Base-by-base conservation (phyloP, 2,797 vertebrate species). In the Gymnocypris eckloni region DNA sequence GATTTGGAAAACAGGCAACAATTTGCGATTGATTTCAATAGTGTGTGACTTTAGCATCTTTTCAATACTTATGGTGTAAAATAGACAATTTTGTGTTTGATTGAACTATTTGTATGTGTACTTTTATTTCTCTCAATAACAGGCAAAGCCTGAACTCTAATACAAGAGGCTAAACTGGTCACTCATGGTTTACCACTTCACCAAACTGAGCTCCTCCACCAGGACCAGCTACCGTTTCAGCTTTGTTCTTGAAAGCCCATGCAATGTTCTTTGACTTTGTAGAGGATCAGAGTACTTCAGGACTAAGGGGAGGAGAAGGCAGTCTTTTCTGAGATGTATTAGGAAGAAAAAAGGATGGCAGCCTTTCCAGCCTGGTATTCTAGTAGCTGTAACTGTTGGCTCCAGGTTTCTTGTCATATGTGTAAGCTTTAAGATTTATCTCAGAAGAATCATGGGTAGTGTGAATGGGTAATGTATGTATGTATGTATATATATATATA, bases 221-320 rank as follows among this genome's bases (percentile, higher is more conserved):
- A 73, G 82, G 59, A 83, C 79, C 76, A 20, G 33, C 56, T 86
- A 88, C 88, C 86, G 79, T 90, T 73, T 78, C 13, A 20, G 73
- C 84, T 91, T 90, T 90, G 89, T 88, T 90, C 88, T 88, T 82
- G 73, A 89, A 90, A 90, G 87, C 79, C 73, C 80, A 28, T 73
- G 64, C 37, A 48, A 45, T 82, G 83, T 75, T 83, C 81, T 64
- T 77, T 78, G 83, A 86, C 87, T 89, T 89, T 91, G 87, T 88
- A 84, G 80, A 76, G 52, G 82, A 91, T 89, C 81, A 83, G 86
- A 88, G 88, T 67, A 86, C 87, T 87, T 81, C 59, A 71, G 84
- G 70, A 75, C 70, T 86, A 66, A 66, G 77, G 45, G 67, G 69
- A 77, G 61, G 48, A 18, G 15, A 66, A 22, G 67, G 59, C 52